Conservation (phyloP, 2,888 invertebrate species). For the Drosophila quasianomalipes region DNA sequence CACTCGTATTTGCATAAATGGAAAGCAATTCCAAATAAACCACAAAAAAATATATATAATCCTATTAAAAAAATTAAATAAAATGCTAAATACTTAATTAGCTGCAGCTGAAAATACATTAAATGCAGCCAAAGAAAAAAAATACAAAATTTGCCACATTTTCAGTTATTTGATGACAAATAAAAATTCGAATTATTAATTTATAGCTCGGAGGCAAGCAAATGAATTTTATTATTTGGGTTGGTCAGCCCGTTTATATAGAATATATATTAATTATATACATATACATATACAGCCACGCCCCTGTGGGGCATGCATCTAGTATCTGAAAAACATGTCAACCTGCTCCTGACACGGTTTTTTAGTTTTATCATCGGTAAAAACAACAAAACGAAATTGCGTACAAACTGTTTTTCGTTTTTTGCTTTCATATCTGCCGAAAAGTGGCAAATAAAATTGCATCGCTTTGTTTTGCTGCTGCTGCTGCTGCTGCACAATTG, state of each 20-base stretch:
- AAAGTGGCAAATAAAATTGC: constrained; percentile 40
- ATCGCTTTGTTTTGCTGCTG: constrained; percentile 28
- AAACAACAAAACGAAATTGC: constrained; percentile 20
- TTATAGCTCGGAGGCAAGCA: constrained; percentile 7
- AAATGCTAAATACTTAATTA: neutral
- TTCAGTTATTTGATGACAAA: constrained; percentile 52
- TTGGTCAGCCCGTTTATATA: constrained; percentile 9
- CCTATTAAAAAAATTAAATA: neutral
- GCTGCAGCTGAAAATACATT: neutral
- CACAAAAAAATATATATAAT: neutral
- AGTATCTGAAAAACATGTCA: constrained; percentile 63
- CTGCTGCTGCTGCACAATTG: constrained; percentile 17
- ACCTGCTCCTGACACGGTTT: constrained; percentile 45
- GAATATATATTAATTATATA: constrained; percentile 12
- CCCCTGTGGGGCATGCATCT: constrained; percentile 10
- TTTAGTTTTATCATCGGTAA: constrained; percentile 27
- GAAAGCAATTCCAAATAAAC: neutral
- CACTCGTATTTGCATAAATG: neutral
- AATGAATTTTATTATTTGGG: constrained; percentile 38
- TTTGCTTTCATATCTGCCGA: constrained; percentile 30
- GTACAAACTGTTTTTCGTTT: constrained; percentile 16
- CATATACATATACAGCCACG: constrained; percentile 16
- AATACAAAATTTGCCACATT: constrained; percentile 18
- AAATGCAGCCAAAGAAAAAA: neutral
- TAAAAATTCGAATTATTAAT: constrained; percentile 40